Base-by-base conservation (phyloP, 2,113 vertebrate species). In the Leptodactylus fuscus region DNA sequence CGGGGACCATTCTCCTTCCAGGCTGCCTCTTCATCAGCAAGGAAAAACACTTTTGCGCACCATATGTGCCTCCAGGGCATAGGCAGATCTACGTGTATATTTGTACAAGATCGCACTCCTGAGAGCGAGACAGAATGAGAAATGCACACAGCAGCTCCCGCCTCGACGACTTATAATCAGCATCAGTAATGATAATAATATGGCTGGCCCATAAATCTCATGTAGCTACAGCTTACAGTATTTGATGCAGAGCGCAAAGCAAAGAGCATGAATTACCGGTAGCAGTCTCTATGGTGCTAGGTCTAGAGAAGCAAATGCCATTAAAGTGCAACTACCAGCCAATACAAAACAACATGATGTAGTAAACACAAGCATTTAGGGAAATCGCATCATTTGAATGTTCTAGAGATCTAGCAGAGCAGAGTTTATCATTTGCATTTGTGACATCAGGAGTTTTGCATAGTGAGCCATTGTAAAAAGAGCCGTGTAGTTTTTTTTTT, bases 21-120 rank as follows among this genome's bases (percentile, higher is more conserved):
- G 60, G 81, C 81, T 83, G 65, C 81, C 81, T 74, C 81, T 83
- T 83, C 81, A 83, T 83, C 81, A 83, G 70, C 81, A 81, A 70
- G 85, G 81, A 85, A 85, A 85, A 83, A 85, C 67, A 58, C 87
- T 88, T 81, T 87, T 48, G 77, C 60, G 80, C 82, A 29, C 70
- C 81, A 74, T 44, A 53, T 73, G 69, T 65, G 87, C 85, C 77
- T 82, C 85, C 20, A 46, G 79, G 85, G 82, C 65, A 69, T 41
- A 71, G 79, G 74, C 73, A 74, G 75, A 74, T 87, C 86, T 88
- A 77, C 85, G 73, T 73, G 85, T 85, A 81, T 75, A 79, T 75
- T 71, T 87, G 74, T 34, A 44, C 36, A 73, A 74, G 67, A 87
- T 74, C 67, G 67, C 82, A 82, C 87, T 87, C 78, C 53, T 48